Evolutionary conservation across 2,113 vertebrate genomes (phyloP).

Genomic region (Nyctibius bracteatus): DNA sequence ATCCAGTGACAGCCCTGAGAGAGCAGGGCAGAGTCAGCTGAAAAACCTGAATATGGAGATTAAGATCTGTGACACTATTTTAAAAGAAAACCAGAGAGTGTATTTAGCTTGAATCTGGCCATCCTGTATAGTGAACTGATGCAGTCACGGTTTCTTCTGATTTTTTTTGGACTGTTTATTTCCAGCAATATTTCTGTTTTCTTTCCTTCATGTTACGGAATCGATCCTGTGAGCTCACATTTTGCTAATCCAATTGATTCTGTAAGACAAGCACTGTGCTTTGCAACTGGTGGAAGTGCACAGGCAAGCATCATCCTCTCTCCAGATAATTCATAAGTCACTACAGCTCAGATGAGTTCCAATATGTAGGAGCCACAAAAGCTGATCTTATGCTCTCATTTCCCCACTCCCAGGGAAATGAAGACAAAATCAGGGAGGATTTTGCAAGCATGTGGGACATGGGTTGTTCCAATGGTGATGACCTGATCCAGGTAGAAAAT

Average conservation of each 20-base stretch:
- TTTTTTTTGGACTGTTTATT: background rate
- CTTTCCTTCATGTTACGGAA: background rate
- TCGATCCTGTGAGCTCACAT: background rate
- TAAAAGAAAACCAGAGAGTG: background rate
- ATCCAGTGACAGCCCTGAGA: background rate
- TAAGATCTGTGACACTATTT: background rate
- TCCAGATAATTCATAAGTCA: background rate
- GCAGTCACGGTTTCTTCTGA: background rate
- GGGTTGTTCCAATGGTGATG: background rate
- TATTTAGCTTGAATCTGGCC: background rate
- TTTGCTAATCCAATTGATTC: background rate
- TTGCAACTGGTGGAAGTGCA: background rate
- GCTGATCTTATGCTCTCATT: background rate
- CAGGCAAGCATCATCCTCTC: background rate
- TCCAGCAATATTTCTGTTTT: background rate
- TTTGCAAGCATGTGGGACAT: background rate
- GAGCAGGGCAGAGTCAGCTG: background rate
- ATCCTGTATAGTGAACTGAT: background rate
- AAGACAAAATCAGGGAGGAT: background rate
- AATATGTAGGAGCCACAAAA: background rate
- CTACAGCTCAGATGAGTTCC: background rate
- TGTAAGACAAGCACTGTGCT: background rate
- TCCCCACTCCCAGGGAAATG: rapidly evolving
- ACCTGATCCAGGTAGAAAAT: background rate
- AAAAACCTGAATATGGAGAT: background rate